Evolutionary conservation across 2,888 invertebrate genomes (phyloP).

Genomic region (Eulithis prunata): DNA sequence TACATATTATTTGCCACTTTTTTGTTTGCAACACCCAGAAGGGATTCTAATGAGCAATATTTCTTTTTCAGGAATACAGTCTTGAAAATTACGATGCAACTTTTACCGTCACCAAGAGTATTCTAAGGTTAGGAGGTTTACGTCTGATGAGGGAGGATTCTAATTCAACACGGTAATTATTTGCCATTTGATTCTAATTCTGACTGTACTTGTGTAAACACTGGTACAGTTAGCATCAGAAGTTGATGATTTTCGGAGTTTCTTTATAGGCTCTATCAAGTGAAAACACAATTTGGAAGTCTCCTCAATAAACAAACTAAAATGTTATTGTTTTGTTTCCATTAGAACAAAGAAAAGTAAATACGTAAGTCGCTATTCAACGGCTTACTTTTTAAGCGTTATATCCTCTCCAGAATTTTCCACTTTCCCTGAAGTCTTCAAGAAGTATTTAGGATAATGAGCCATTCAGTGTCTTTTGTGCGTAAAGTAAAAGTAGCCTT

Average conservation of each 20-base stretch:
- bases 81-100: slow-evolving; percentile 58
- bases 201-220: not conserved
- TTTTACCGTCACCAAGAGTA: slow-evolving; percentile 49
- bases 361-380: not conserved
- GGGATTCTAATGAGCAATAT: no score
- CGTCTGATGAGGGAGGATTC: slow-evolving; percentile 57
- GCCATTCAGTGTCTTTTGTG: slow-evolving; percentile 5
- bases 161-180: slow-evolving; percentile 44
- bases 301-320: no score
- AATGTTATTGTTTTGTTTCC: not conserved
- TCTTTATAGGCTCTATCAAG: no score
- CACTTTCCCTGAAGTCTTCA: not conserved
- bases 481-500: not conserved
- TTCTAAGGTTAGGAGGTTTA: slow-evolving; percentile 58
- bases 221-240: no score
- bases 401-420: not conserved
- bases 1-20: no score
- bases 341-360: not conserved
- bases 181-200: not conserved
- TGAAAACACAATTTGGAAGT: no score
- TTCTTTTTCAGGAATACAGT: slow-evolving; percentile 46
- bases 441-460: slow-evolving; percentile 2
- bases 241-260: no score
- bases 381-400: not conserved
- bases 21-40: no score